phyloP scores from a whole-genome alignment of 2,797 vertebrate genomes.

The Pagetopsis macropterus region DNA sequence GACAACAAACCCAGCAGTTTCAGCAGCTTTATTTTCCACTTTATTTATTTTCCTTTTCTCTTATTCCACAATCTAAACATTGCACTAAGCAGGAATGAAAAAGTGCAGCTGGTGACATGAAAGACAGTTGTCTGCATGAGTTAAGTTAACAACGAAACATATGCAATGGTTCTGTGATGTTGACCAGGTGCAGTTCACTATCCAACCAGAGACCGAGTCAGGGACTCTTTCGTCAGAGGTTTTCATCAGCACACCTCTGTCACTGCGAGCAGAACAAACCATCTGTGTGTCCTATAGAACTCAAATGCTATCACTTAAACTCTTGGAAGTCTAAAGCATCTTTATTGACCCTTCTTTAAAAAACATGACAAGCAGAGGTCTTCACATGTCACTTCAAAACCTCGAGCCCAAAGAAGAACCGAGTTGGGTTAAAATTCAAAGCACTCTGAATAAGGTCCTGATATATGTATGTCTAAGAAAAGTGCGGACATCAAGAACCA shows the following conservation, averaged over 20 bases:
- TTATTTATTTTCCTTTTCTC: slow-evolving; percentile 56
- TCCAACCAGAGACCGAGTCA: slow-evolving; percentile 93
- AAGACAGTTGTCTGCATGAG: slow-evolving; percentile 29
- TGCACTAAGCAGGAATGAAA: slow-evolving; percentile 56
- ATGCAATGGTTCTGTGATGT: slow-evolving; percentile 44
- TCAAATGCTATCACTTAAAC: neutral
- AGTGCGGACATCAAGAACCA: neutral
- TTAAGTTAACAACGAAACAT: slow-evolving; percentile 56
- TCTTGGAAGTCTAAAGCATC: neutral
- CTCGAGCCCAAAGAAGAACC: neutral
- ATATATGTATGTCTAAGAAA: neutral
- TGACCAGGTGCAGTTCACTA: slow-evolving; percentile 78
- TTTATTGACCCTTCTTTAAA: neutral
- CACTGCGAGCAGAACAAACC: slow-evolving; percentile 61
- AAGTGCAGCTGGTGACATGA: slow-evolving; percentile 39
- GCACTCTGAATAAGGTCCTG: neutral
- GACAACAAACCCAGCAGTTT: slow-evolving; percentile 31
- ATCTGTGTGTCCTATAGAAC: slow-evolving; percentile 36
- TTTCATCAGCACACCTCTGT: slow-evolving; percentile 90
- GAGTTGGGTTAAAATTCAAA: neutral
- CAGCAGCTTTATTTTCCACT: slow-evolving; percentile 76
- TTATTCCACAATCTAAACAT: slow-evolving; percentile 64
- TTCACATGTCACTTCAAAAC: neutral
- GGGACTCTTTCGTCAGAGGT: slow-evolving; percentile 90
- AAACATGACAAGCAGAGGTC: slow-evolving; percentile 3